Evolutionary conservation across 2,113 vertebrate genomes (phyloP).

Genomic region (Rhabdornis inornatus): DNA sequence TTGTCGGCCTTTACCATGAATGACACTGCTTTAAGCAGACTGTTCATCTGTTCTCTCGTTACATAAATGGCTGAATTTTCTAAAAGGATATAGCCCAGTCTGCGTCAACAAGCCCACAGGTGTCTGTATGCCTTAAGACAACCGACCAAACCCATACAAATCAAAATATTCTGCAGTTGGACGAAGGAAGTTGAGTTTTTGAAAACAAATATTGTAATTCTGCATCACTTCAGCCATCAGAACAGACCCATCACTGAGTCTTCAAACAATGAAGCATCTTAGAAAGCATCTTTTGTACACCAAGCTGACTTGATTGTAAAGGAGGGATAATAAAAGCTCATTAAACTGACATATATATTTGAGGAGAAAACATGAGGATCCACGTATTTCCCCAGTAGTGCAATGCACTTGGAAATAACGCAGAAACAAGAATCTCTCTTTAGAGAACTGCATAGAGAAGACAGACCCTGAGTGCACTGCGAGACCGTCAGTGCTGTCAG

Average conservation of each 20-base stretch:
- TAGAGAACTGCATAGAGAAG: not conserved
- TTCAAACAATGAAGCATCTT: not conserved
- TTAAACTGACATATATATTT: not conserved
- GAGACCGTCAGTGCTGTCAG: not conserved
- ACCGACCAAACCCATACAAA: not conserved
- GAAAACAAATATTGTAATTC: not conserved
- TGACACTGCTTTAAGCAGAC: not conserved
- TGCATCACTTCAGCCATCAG: not conserved
- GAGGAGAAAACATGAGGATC: not conserved
- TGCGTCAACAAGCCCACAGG: not conserved
- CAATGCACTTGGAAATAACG: not conserved
- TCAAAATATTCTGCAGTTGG: not conserved
- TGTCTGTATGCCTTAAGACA: not conserved
- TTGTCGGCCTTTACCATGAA: not conserved
- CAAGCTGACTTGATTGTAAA: not conserved
- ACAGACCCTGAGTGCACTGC: rapidly evolving
- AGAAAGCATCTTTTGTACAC: not conserved
- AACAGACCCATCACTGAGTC: not conserved
- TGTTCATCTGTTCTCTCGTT: not conserved
- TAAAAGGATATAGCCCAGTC: not conserved
- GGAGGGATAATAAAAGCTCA: not conserved
- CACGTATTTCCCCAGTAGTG: not conserved
- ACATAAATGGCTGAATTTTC: not conserved
- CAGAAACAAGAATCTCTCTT: not conserved
- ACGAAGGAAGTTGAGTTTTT: not conserved